Percentiles rank a stretch among this genome's conserved stretches.
phyloP scores from a whole-genome alignment of 2,113 vertebrate species.

The Carassius carassius region DNA sequence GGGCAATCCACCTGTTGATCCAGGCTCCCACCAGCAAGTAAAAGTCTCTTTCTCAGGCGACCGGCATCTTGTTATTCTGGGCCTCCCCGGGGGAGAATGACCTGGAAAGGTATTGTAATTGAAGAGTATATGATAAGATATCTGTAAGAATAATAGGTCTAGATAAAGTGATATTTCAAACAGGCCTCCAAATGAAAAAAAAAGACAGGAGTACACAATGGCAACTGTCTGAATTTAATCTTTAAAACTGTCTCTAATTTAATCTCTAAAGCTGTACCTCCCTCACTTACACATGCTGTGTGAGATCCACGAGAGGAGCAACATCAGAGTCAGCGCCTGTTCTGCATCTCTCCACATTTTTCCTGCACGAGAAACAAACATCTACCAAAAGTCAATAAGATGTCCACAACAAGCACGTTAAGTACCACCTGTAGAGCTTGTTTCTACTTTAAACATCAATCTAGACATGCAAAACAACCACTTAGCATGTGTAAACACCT shows the following conservation, averaged over 20 bases:
- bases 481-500: constrained; percentile 49
- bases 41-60: constrained; percentile 92
- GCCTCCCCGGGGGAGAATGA: constrained; percentile 81
- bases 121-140: not conserved
- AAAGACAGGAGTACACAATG: too few species aligned
- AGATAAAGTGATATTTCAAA: too few species aligned
- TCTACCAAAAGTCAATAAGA: constrained; percentile 2
- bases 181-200: too few species aligned
- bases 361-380: not conserved
- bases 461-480: constrained; percentile 62
- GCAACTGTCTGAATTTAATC: not conserved
- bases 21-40: constrained; percentile 89
- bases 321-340: constrained; percentile 46
- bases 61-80: constrained; percentile 78
- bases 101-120: constrained; percentile 71
- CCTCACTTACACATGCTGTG: constrained; percentile 60
- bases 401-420: constrained; percentile 15
- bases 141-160: too few species aligned
- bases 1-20: constrained; percentile 81
- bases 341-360: constrained; percentile 57
- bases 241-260: too few species aligned
- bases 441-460: constrained; percentile 68
- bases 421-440: constrained; percentile 41
- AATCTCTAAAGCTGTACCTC: not conserved
- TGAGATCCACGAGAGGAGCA: constrained; percentile 55